Percentiles rank a stretch among this genome's conserved stretches.
These are phyloP conservation scores for Platorchestia sp. DNA, from an alignment of 1,140 invertebrate genomes.

Conservation along the genomic window DNA sequence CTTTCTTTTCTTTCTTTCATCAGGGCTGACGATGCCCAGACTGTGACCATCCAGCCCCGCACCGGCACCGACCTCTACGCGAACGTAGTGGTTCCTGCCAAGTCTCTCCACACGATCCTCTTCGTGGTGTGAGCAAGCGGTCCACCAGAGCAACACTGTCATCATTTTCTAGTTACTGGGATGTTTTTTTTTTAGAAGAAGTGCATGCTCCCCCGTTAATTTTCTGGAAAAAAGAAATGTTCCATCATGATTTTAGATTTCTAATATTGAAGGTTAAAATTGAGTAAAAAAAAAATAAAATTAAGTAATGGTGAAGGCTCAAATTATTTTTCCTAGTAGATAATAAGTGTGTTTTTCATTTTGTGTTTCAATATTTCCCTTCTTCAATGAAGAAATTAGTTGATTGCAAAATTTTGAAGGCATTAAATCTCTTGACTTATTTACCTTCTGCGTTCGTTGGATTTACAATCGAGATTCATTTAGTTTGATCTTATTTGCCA, in stretches of 20 bases:
- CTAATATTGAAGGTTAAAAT: neutral
- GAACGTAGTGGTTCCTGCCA: neutral
- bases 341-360: neutral
- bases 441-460: too few species aligned
- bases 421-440: too few species aligned
- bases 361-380: neutral
- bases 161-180: neutral
- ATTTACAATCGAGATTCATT: too few species aligned
- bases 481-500: too few species aligned
- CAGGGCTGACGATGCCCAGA: conserved; percentile 5
- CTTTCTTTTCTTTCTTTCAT: neutral
- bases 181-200: neutral
- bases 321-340: too few species aligned
- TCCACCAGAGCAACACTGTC: neutral
- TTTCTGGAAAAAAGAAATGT: neutral
- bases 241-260: neutral
- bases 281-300: too few species aligned
- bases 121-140: neutral
- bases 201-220: neutral
- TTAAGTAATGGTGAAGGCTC: too few species aligned
- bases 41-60: conserved; percentile 19
- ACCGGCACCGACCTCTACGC: neutral
- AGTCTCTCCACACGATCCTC: conserved; percentile 10
- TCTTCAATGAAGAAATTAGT: neutral
- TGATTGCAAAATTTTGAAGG: too few species aligned